These are phyloP conservation scores for Hyperoplus lanceolatus DNA, from an alignment of 2,797 vertebrate genomes.

Conservation along the genomic window DNA sequence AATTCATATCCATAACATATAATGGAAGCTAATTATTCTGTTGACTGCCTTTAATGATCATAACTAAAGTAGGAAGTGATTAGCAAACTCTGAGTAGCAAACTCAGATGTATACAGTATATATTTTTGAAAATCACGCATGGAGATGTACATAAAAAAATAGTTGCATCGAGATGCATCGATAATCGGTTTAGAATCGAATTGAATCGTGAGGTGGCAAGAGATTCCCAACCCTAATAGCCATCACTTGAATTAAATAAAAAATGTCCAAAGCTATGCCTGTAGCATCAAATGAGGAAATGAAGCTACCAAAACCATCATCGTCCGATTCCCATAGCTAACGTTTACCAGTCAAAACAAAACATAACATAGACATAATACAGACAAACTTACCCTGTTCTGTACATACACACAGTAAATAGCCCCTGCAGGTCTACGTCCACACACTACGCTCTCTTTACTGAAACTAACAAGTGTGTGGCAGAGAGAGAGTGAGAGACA, in stretches of 20 bases:
- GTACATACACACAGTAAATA: not conserved
- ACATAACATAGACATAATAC: not conserved
- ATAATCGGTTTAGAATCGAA: too few species aligned
- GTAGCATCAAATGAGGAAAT: not conserved
- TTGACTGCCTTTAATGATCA: too few species aligned
- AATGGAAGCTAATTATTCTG: too few species aligned
- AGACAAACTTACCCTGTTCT: conserved; percentile 37
- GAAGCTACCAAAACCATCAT: not conserved
- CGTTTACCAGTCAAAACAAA: not conserved
- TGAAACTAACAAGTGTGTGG: conserved; percentile 28
- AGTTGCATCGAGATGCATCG: too few species aligned
- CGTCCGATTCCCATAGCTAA: not conserved
- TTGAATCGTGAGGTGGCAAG: too few species aligned
- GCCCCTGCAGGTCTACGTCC: conserved; percentile 6
- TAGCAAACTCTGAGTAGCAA: too few species aligned
- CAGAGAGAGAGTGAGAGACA: not conserved
- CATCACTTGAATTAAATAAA: not conserved
- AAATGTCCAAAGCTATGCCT: not conserved
- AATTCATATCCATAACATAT: too few species aligned
- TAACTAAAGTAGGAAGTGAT: too few species aligned
- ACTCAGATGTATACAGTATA: too few species aligned
- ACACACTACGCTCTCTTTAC: conserved; percentile 15
- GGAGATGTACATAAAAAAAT: too few species aligned
- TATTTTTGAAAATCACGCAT: too few species aligned
- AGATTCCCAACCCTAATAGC: not conserved